Evolutionary conservation across 2,113 vertebrate species (phyloP), one percentile per base, ranked within the genome.

Genomic region (Sprattus sprattus): DNA sequence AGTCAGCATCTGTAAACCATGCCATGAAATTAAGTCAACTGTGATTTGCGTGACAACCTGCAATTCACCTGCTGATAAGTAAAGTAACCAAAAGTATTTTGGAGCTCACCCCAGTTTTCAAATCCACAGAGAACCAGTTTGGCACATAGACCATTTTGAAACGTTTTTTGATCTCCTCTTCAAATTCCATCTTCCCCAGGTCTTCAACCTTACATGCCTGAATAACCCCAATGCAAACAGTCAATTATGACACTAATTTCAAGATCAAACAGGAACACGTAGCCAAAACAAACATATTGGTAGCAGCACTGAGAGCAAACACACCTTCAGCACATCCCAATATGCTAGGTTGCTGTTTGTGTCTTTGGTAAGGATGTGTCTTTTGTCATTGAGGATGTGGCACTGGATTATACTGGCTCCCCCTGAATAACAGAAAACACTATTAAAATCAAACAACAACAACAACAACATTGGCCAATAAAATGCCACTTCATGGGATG

Each of bases 101-200:
- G 39, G 39, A 39, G 39, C 96, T 97, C 92, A 99, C 98, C 96
- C 98, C 98, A 0, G 98, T 99, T 95, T 99, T 99, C 89, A 99
- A 95, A 93, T 99, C 98, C 57, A 99, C 98, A 45, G 98, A 99
- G 94, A 99, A 99, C 98, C 98, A 99, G 90, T 99, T 99, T 93
- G 98, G 98, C 92, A 99, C 98, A 85, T 99, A 99, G 11, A 99
- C 98, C 97, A 99, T 99, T 95, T 99, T 99, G 94, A 99, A 99
- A 86, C 97, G 97, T 92, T 99, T 98, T 91, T 99, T 99, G 89
- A 99, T 97, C 94, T 99, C 98, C 91, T 99, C 98, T 85, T 99
- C 98, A 92, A 99, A 99, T 91, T 99, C 98, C 89, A 99, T 97
- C 94, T 99, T 99, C 15, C 98, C 98, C 86, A 99, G 94, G 89